These are phyloP conservation scores for Temnothorax rugatulus DNA, from an alignment of 2,888 invertebrate genomes.

Conservation along the genomic window DNA sequence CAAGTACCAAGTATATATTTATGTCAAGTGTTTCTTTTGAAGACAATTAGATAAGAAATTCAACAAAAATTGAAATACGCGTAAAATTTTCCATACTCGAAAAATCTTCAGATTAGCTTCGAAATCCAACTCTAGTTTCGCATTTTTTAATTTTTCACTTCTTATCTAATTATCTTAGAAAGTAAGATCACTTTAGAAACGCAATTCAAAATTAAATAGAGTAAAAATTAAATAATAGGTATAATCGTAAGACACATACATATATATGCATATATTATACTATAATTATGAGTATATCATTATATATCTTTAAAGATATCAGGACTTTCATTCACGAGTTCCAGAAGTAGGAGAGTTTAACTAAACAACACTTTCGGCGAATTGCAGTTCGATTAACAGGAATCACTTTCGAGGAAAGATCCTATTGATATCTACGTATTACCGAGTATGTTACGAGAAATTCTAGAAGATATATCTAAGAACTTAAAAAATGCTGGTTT, in stretches of 20 bases:
- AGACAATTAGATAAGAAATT: neutral
- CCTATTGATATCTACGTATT: neutral
- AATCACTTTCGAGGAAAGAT: neutral
- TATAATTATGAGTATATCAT: neutral
- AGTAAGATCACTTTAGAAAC: neutral
- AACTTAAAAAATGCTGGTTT: constrained; percentile 9
- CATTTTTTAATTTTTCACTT: neutral
- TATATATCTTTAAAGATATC: neutral
- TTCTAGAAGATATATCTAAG: constrained; percentile 8
- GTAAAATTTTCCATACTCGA: neutral
- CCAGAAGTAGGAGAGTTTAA: neutral
- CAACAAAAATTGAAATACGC: neutral
- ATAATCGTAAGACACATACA: neutral
- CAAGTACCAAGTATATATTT: neutral
- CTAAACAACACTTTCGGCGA: neutral
- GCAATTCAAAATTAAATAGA: neutral
- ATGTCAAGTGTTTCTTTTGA: neutral
- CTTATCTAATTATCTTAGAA: neutral
- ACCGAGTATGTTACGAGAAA: neutral
- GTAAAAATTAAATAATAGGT: neutral
- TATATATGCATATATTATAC: neutral
- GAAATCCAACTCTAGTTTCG: neutral
- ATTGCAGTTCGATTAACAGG: neutral
- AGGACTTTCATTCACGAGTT: neutral
- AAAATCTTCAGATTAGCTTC: neutral